Base-by-base conservation (phyloP, 2,888 invertebrate genomes). In the Apodemia duryi region DNA sequence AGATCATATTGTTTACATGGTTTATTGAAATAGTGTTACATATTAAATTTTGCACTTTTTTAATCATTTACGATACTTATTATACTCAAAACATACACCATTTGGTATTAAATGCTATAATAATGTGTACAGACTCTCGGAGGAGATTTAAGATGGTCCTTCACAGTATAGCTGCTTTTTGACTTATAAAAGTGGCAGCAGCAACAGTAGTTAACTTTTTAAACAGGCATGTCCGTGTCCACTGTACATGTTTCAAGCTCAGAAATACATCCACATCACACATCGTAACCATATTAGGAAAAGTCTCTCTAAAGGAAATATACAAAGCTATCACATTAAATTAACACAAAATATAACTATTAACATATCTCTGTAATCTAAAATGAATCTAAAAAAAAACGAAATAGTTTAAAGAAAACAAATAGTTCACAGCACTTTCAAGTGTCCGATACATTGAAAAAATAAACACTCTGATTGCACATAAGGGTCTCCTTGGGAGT, bases 61-160 rank as follows among this genome's bases (percentile, higher is more conserved):
- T 88, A 86, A 87, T 77, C 85, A 82, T 84, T 81, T 85, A 85
- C 79, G 83, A 82, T 84, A 84, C 86, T 86, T 88, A 86, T 89
- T 88, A 57, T 57, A 57, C 54, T 81, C 86, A 86, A 90, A 89
- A 90, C 88, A 82, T 88, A 87, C 86, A 88, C 87, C 85, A 76
- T 89, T 90, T 89, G 90, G 89, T 91, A 89, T 88, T 91, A 91
- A 91, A 91, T 91, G 91, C 91, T 91, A 89, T 89, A 81, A 81
- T 86, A 86, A 85, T 82, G 84, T 78, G 74, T 81, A 84, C 84
- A 84, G 85, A 88, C 84, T 84, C 81, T 78, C 78, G 75, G 78
- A 83, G 77, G 82, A 81, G 80, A 79, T 79, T 82, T 79, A 77
- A 75, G 78, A 80, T 84, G 85, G 86, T 86, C 86, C 86, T 83